These are phyloP conservation scores for Haemorhous mexicanus DNA, from an alignment of 2,113 vertebrate genomes.

Conservation along the genomic window DNA sequence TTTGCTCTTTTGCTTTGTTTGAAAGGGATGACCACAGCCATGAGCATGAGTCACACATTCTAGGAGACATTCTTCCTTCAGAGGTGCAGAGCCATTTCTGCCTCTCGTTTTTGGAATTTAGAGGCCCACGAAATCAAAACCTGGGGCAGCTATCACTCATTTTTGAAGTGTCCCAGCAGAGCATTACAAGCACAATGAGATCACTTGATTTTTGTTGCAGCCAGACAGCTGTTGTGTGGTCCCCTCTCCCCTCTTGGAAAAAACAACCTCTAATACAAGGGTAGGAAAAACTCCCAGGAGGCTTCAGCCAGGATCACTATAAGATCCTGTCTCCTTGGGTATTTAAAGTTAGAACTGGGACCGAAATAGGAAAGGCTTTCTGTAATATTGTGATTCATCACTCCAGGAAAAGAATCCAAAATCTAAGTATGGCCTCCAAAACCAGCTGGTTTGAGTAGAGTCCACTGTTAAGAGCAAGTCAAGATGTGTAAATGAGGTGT, in stretches of 20 bases:
- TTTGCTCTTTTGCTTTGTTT: neutral
- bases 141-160: neutral
- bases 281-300: neutral
- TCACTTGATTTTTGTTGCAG: neutral
- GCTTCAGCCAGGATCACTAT: neutral
- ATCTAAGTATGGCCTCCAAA: neutral
- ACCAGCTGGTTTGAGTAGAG: slow-evolving; percentile 28
- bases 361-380: neutral
- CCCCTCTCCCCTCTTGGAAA: neutral
- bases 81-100: neutral
- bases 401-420: neutral
- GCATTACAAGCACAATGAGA: neutral
- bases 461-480: slow-evolving; percentile 2
- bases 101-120: neutral
- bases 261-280: neutral
- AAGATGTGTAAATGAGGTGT: slow-evolving; percentile 64
- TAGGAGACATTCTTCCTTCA: neutral
- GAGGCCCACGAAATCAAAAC: neutral
- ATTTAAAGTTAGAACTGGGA: neutral
- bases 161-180: neutral
- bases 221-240: neutral
- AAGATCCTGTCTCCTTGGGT: neutral
- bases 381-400: neutral
- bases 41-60: rapidly evolving
- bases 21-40: neutral